phyloP scores from a whole-genome alignment of 2,888 invertebrate genomes.

The Sylvicola fuscatus region DNA sequence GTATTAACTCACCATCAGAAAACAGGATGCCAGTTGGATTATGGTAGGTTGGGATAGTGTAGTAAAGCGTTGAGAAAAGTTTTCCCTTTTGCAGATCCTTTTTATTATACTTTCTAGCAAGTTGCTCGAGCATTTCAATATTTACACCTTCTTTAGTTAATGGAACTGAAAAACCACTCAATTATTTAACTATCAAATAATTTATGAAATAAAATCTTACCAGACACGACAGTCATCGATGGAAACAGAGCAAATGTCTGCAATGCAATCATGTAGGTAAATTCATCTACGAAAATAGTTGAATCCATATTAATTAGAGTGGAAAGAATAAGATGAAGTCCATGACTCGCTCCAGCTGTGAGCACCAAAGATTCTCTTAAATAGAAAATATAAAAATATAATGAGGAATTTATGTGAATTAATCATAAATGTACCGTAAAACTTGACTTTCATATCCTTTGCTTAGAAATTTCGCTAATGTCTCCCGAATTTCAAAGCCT shows the following conservation, averaged over 20 bases:
- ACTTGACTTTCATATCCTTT: constrained; percentile 25
- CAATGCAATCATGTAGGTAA: constrained; percentile 39
- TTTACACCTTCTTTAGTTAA: constrained; percentile 31
- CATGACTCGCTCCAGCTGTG: constrained; percentile 39
- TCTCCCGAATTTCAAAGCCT: constrained; percentile 26
- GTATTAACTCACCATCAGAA: constrained; percentile 24
- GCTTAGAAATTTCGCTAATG: constrained; percentile 27
- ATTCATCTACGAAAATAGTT: constrained; percentile 39
- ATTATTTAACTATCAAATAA: background rate
- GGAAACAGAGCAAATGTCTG: constrained; percentile 32
- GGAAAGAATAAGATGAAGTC: constrained; percentile 32
- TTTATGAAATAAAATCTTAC: constrained; percentile 11
- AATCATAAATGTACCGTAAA: constrained; percentile 15
- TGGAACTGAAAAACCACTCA: constrained; percentile 25
- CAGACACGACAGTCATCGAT: constrained; percentile 28
- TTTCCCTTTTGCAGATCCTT: constrained; percentile 17
- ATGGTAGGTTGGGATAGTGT: constrained; percentile 34
- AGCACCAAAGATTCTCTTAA: constrained; percentile 30
- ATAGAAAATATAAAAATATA: constrained; percentile 6
- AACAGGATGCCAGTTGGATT: constrained; percentile 35
- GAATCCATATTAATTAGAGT: constrained; percentile 31
- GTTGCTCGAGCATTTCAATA: constrained; percentile 24
- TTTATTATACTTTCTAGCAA: constrained; percentile 17
- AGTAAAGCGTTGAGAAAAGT: constrained; percentile 33
- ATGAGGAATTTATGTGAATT: background rate